Conservation (phyloP, 2,888 invertebrate species). For the Apoderus coryli region DNA sequence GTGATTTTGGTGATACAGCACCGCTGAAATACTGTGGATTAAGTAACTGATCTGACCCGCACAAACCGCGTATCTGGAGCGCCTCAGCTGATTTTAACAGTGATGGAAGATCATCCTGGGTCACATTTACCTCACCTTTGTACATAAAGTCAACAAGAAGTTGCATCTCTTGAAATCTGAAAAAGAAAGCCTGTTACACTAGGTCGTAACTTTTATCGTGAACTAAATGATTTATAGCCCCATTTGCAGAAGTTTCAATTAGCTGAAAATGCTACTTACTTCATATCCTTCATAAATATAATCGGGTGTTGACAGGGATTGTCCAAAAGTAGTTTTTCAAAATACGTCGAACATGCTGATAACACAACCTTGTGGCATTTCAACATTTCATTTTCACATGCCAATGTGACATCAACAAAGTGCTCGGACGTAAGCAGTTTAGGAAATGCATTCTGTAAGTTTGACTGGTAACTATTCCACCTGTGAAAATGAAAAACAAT, state of each 20-base stretch:
- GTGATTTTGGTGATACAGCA: conserved; percentile 5
- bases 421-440: conserved; percentile 61
- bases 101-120: conserved; percentile 68
- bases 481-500: conserved; percentile 27
- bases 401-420: conserved; percentile 79
- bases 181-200: too few species aligned
- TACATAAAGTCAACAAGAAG: conserved; percentile 84
- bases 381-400: conserved; percentile 72
- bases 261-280: too few species aligned
- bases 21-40: conserved; percentile 30
- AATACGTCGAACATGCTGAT: conserved; percentile 74
- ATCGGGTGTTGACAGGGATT: conserved; percentile 80
- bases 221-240: neutral
- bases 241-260: neutral
- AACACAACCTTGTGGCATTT: conserved; percentile 79
- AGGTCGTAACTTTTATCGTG: too few species aligned
- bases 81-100: conserved; percentile 74
- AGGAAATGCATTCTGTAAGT: conserved; percentile 63
- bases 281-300: conserved; percentile 70
- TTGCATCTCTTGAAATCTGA: conserved; percentile 66
- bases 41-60: conserved; percentile 32
- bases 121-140: conserved; percentile 77
- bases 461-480: conserved; percentile 73
- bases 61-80: conserved; percentile 61
- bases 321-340: conserved; percentile 63